Evolutionary conservation across 30 jellyfish, hydroid and myxozoan genomes (phyloP).

Genomic region (Hydractinia symbiolongicarpus): DNA sequence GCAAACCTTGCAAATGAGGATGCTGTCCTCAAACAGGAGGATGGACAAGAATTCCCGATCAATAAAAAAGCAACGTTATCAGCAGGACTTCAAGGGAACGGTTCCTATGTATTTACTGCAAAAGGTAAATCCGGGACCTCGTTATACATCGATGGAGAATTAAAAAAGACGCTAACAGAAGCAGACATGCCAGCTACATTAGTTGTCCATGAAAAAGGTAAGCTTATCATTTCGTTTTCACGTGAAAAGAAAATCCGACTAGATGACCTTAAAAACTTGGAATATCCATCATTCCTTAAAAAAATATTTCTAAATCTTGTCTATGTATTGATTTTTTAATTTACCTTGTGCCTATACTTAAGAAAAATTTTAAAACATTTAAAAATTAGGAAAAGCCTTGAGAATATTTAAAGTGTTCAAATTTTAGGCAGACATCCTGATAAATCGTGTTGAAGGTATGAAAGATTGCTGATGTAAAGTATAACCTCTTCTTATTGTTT

Average conservation of each 20-base stretch:
- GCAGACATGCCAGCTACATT: slow-evolving; percentile 5
- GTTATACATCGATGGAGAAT: slow-evolving; percentile 12
- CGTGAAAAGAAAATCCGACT: too few species aligned
- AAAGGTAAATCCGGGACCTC: neutral
- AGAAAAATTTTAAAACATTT: too few species aligned
- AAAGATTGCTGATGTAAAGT: too few species aligned
- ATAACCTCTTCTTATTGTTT: neutral
- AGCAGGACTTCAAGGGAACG: neutral
- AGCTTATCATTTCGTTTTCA: neutral
- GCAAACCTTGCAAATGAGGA: neutral
- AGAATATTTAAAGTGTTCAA: too few species aligned
- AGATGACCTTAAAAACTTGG: too few species aligned
- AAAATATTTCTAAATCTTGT: too few species aligned
- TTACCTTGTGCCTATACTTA: too few species aligned
- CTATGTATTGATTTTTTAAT: too few species aligned
- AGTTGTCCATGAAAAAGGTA: slow-evolving; percentile 18
- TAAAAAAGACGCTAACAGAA: neutral
- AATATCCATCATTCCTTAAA: too few species aligned
- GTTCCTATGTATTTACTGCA: slow-evolving; percentile 3
- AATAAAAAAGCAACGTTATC: neutral
- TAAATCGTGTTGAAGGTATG: too few species aligned
- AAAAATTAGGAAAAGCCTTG: too few species aligned
- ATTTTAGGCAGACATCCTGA: too few species aligned
- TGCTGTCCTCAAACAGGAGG: neutral
- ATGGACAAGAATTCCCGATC: neutral